phyloP scores from a whole-genome alignment of 2,113 vertebrate species.

The Corythoichthys haematopterus region DNA sequence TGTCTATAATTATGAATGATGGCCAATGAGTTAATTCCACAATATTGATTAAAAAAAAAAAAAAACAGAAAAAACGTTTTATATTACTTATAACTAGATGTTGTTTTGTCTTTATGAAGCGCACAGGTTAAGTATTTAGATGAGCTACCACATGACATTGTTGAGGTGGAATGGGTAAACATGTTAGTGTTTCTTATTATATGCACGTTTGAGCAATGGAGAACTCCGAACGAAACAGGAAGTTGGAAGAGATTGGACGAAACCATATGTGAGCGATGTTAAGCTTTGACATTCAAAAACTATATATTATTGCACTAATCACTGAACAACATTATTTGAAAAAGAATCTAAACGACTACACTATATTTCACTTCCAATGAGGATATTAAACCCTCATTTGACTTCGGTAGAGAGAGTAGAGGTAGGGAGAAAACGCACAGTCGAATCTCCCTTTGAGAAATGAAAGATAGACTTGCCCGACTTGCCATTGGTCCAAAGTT shows the following conservation, averaged over 20 bases:
- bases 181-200: too few relatives aligned
- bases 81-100: not conserved
- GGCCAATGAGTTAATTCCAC: not conserved
- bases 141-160: not conserved
- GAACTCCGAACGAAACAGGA: not conserved
- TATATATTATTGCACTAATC: not conserved
- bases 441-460: not conserved
- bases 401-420: rapidly evolving
- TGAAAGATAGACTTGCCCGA: not conserved
- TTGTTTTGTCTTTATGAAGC: not conserved
- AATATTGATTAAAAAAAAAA: not conserved
- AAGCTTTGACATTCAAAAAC: too few relatives aligned
- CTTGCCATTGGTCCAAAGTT: conserved; percentile 60
- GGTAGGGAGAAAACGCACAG: not conserved
- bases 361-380: rapidly evolving
- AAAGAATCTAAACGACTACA: rapidly evolving
- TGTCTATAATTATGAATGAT: too few relatives aligned
- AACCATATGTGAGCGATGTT: conserved; percentile 20
- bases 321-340: too few relatives aligned
- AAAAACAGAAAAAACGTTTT: not conserved
- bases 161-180: not conserved
- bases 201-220: too few relatives aligned
- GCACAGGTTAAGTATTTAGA: not conserved
- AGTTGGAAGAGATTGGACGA: conserved; percentile 11
- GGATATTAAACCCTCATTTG: not conserved